These are phyloP conservation scores for Apodemia hepburni DNA, from an alignment of 2,888 invertebrate genomes.

Conservation along the genomic window DNA sequence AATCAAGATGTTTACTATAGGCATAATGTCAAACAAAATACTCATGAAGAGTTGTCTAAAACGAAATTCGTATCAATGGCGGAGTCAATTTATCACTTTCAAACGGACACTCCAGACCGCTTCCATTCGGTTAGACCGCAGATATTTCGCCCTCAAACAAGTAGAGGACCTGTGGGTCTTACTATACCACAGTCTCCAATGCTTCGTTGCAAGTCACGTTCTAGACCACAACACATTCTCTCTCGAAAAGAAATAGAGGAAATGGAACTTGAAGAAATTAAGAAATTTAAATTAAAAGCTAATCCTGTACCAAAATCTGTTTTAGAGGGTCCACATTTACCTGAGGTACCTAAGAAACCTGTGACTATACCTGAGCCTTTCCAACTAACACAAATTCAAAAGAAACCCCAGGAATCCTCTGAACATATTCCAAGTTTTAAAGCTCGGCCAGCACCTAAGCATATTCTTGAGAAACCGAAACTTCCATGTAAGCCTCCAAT, in stretches of 20 bases:
- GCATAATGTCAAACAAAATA: conserved; percentile 39
- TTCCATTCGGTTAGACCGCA: conserved; percentile 61
- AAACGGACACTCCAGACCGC: conserved; percentile 80
- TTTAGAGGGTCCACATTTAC: conserved; percentile 71
- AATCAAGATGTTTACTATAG: conserved; percentile 42
- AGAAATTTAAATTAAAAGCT: conserved; percentile 84
- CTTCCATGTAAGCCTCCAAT: conserved; percentile 50
- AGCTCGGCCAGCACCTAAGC: conserved; percentile 82
- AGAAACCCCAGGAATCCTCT: conserved; percentile 51
- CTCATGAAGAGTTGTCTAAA: conserved; percentile 48
- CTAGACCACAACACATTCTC: conserved; percentile 71
- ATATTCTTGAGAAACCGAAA: conserved; percentile 65
- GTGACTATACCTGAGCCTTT: conserved; percentile 82
- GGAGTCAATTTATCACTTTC: conserved; percentile 77
- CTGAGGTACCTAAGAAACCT: conserved; percentile 74
- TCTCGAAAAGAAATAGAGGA: conserved; percentile 82
- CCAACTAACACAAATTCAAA: conserved; percentile 79
- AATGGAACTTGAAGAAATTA: conserved; percentile 82
- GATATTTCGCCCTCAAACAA: conserved; percentile 44
- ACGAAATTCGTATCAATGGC: conserved; percentile 80
- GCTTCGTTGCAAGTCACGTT: conserved; percentile 75
- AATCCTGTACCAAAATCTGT: conserved; percentile 82
- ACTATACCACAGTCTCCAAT: conserved; percentile 78
- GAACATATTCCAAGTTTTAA: conserved; percentile 63
- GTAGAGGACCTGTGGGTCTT: conserved; percentile 42